Conservation (phyloP, 2,113 vertebrate genomes). For the Seriola rivoliana region DNA sequence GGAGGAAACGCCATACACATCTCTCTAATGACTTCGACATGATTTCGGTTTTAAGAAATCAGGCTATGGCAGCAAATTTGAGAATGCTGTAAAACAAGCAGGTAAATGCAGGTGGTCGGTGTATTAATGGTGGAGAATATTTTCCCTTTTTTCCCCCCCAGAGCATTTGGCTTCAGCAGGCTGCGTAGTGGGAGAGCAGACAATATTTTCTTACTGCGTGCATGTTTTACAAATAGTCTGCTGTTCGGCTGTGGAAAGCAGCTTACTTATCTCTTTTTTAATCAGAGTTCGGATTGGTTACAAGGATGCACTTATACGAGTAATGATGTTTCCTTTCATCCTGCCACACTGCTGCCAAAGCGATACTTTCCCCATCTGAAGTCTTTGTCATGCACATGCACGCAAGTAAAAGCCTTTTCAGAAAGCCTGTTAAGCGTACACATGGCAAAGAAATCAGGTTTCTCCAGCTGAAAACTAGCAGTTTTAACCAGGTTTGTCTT, state of each 20-base stretch:
- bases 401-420: slow-evolving; percentile 2
- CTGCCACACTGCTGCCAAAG: neutral
- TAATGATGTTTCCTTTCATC: neutral
- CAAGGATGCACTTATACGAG: neutral
- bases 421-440: neutral
- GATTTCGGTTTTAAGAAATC: neutral
- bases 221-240: neutral
- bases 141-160: neutral
- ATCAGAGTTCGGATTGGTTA: slow-evolving; percentile 7
- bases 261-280: neutral
- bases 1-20: neutral
- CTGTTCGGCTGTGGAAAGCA: neutral
- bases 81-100: neutral
- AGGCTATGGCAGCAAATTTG: neutral
- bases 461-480: neutral
- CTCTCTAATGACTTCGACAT: neutral
- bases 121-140: neutral
- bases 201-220: neutral
- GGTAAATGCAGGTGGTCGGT: neutral
- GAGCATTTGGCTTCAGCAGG: neutral
- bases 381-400: slow-evolving; percentile 1
- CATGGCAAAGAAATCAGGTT: slow-evolving; percentile 1
- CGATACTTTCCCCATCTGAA: neutral
- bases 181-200: neutral
- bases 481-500: neutral